Evolutionary conservation across 1,140 invertebrate genomes (phyloP).

Genomic region (Eurosta solidaginis): DNA sequence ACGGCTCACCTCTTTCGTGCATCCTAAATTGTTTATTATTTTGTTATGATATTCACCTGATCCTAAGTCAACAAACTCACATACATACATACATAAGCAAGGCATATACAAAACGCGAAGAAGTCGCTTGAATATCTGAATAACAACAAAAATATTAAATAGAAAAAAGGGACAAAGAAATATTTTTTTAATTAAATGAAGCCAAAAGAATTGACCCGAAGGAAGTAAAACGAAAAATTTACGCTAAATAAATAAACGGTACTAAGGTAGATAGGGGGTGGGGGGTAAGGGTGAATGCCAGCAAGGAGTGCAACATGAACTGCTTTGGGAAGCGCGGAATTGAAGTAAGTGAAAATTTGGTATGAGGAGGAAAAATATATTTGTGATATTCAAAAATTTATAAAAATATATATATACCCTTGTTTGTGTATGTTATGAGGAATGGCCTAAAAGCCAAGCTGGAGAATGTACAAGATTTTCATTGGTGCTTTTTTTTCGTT

Average conservation of each 20-base stretch:
- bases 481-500: too few species aligned
- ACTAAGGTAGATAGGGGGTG: too few species aligned
- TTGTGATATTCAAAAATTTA: too few species aligned
- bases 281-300: too few species aligned
- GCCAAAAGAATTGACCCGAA: constrained; percentile 60
- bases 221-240: constrained; percentile 53
- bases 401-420: too few species aligned
- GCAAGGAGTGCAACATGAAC: too few species aligned
- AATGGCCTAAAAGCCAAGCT: too few species aligned
- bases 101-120: constrained; percentile 35
- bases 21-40: background rate
- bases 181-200: constrained; percentile 60
- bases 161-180: constrained; percentile 27
- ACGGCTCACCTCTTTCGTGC: background rate
- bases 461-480: too few species aligned
- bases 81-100: constrained; percentile 26
- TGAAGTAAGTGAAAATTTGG: too few species aligned
- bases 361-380: too few species aligned
- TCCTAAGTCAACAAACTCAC: constrained; percentile 55
- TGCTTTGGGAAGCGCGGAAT: too few species aligned
- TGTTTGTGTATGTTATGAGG: too few species aligned
- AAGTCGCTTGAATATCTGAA: background rate
- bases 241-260: constrained; percentile 29
- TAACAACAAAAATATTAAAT: background rate
- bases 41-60: constrained; percentile 45